Evolutionary conservation across 2,888 invertebrate species (phyloP), one percentile per base, ranked within the genome.

Genomic region (Brachypterus glaber): DNA sequence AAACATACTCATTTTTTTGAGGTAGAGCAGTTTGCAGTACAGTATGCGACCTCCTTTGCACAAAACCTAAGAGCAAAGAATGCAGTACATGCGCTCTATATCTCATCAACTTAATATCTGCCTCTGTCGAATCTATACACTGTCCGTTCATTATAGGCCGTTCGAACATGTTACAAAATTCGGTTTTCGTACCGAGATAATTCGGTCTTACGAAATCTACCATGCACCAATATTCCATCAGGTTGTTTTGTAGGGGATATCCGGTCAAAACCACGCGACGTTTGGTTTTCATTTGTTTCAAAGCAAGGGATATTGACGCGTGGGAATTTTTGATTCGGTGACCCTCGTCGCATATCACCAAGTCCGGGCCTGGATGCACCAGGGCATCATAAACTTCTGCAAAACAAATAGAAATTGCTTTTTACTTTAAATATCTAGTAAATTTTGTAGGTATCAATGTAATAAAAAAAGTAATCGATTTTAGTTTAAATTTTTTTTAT

Each of bases 121-220:
- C 81, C 0, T 89, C 87, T 0, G 96, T 97, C 12, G 92, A 93
- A 64, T 98, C 97, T 24, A 90, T 85, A 65, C 96, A 97, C 66
- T 96, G 96, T 0, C 97, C 98, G 63, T 97, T 97, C 66, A 90
- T 92, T 52, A 98, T 98, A 0, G 98, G 98, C 9, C 95, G 73
- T 61, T 97, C 97, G 62, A 98, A 98, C 93, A 96, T 96, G 62
- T 96, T 95, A 57, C 88, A 85, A 64, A 98, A 98, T 64, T 97
- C 95, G 0, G 91, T 89, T 64, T 93, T 91, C 14, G 89, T 89
- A 41, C 97, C 98, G 25, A 98, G 74, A 66, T 92, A 97, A 68
- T 93, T 95, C 0, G 98, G 98, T 14, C 97, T 75, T 1, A 97
- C 96, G 66, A 97, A 98, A 62, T 98, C 96, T 1, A 96, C 95